Conservation (phyloP, 2,797 vertebrate genomes). For the Macropus fuliginosus region DNA sequence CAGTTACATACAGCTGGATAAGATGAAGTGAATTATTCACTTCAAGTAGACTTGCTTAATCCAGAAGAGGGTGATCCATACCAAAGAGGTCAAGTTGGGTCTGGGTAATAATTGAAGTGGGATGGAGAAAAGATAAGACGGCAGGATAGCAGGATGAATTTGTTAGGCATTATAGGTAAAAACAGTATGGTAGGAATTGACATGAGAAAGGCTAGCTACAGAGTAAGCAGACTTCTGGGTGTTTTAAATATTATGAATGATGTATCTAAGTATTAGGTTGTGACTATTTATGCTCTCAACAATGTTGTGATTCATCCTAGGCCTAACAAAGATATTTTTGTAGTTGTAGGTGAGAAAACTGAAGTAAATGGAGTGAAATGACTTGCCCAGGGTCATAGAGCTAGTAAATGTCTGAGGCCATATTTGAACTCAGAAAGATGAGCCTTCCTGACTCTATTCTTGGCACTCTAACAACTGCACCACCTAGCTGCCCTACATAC, state of each 20-base stretch:
- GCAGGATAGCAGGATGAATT: not conserved
- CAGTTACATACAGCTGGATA: not conserved
- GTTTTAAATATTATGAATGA: not conserved
- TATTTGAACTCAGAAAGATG: not conserved
- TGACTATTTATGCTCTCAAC: not conserved
- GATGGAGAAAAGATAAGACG: not conserved
- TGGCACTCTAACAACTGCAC: not conserved
- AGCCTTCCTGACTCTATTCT: not conserved
- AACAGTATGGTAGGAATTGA: not conserved
- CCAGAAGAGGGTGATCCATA: not conserved
- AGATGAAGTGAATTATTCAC: not conserved
- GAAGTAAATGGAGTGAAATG: not conserved
- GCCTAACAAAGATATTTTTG: not conserved
- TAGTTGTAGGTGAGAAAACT: not conserved
- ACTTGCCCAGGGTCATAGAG: not conserved
- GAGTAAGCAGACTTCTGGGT: not conserved
- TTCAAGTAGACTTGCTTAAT: not conserved
- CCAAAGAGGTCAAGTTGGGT: not conserved
- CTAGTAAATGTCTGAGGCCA: not conserved
- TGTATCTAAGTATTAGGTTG: not conserved
- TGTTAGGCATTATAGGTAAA: not conserved
- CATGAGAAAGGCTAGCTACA: not conserved
- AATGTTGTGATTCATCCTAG: not conserved
- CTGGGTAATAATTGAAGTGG: not conserved
- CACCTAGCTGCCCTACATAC: not conserved